Evolutionary conservation across 2,797 vertebrate genomes (phyloP), one percentile per base, ranked within the genome.

Genomic region (Danio aesculapii): DNA sequence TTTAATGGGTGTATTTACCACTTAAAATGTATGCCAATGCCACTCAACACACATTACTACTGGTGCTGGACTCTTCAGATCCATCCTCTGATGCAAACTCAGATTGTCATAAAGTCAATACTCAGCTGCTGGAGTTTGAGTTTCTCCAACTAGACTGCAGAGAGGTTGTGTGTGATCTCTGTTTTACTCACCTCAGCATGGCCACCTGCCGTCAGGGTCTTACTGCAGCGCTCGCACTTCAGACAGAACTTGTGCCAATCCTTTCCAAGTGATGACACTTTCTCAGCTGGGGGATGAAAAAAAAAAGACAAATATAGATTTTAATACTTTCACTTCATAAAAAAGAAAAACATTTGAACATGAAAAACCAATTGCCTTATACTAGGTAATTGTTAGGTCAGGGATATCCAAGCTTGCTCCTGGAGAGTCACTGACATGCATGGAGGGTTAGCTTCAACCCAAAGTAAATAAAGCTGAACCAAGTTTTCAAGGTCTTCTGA

Each of bases 241-340:
- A 99, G 93, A 84, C 98, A 99, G 90, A 99, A 93, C 88, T 97
- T 98, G 94, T 99, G 98, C 97, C 97, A 99, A 86, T 98, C 97
- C 89, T 98, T 99, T 53, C 98, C 97, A 90, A 99, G 91, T 4
- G 98, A 99, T 3, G 96, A 95, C 86, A 99, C 97, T 91, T 99
- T 99, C 91, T 99, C 98, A 1, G 97, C 97, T 97, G 89, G 9
- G 13, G 43, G 30, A 77, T 43, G 44, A 67, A 67, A 30, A 19
- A 81, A 13, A 17, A 71, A 1, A 74, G 13, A 83, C 49, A 83
- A 16, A 30, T 41, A 59, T 46, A 6, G 52, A 47, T 59, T 47
- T 58, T 73, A 43, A 57, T 6, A 17, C 30, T 71, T 55, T 1
- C 30, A 30, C 41, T 41, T 55, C 14, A 71, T 55, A 5, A 13